phyloP scores from a whole-genome alignment of 2,888 invertebrate genomes.

The Sisyra terminalis region DNA sequence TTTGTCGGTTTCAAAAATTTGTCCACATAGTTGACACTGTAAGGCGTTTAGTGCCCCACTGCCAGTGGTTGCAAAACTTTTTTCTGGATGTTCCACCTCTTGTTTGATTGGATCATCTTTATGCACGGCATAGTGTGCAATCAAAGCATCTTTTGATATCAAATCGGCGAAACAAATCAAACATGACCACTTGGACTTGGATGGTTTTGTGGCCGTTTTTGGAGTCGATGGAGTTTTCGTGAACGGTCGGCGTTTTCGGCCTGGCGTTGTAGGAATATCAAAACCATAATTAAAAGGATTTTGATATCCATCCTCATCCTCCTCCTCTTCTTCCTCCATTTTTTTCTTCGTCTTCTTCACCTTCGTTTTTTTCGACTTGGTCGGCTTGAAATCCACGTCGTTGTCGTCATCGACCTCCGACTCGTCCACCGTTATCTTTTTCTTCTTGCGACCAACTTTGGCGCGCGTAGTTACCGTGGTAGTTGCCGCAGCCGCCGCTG shows the following conservation, averaged over 20 bases:
- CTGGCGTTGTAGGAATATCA: conserved; percentile 1
- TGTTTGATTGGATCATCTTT: conserved; percentile 11
- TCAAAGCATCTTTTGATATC: conserved; percentile 13
- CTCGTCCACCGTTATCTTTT: background rate
- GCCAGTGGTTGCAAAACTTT: background rate
- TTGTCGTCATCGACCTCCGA: background rate
- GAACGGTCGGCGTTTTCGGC: conserved; percentile 6
- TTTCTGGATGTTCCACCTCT: conserved; percentile 2
- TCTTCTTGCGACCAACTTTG: conserved; percentile 7
- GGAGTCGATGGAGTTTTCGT: background rate
- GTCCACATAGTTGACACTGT: conserved; percentile 23
- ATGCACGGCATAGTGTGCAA: conserved; percentile 15
- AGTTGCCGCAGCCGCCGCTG: background rate
- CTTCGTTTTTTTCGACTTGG: background rate
- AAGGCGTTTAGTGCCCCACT: background rate
- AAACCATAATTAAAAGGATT: conserved; percentile 9
- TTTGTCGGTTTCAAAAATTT: conserved; percentile 20
- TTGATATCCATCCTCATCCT: conserved; percentile 7
- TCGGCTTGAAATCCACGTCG: background rate
- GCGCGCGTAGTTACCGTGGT: background rate
- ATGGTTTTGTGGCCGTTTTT: background rate
- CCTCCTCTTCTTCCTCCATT: background rate
- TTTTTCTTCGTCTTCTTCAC: background rate
- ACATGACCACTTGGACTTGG: conserved; percentile 14
- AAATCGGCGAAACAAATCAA: conserved; percentile 14